Percentiles rank a stretch among this genome's conserved stretches.
phyloP scores from a whole-genome alignment of 1,140 invertebrate genomes.

The Stenopsyche tienmushanensis region DNA sequence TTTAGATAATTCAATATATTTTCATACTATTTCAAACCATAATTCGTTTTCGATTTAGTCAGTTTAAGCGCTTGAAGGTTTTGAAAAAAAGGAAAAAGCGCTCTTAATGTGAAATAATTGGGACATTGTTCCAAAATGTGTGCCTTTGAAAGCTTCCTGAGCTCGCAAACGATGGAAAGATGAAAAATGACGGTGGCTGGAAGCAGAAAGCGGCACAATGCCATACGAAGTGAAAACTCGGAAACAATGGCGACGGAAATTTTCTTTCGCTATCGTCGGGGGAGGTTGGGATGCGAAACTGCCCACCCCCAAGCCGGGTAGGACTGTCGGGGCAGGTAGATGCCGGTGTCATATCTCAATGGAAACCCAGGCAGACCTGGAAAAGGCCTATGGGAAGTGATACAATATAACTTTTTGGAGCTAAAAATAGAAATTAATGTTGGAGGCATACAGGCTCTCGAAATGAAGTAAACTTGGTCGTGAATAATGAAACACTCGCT shows the following conservation, averaged over 20 bases:
- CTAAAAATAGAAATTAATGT: background rate
- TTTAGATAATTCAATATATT: too few species aligned
- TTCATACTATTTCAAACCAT: too few species aligned
- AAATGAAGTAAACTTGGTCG: background rate
- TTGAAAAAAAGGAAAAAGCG: too few species aligned
- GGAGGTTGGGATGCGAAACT: background rate
- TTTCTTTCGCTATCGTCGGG: background rate
- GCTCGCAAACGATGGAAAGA: background rate
- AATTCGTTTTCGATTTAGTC: too few species aligned
- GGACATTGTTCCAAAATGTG: background rate
- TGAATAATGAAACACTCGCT: background rate
- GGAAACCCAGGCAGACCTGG: too few species aligned
- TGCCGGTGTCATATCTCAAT: too few species aligned
- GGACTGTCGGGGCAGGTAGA: too few species aligned
- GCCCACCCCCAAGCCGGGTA: background rate
- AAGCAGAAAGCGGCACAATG: background rate
- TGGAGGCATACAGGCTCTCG: background rate
- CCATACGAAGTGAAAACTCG: background rate
- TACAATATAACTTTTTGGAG: background rate
- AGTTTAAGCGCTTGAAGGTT: too few species aligned
- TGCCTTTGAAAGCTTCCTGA: background rate
- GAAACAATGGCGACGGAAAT: background rate
- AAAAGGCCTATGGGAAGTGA: background rate
- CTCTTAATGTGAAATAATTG: too few species aligned
- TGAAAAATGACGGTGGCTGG: background rate